phyloP scores from a whole-genome alignment of 1,140 invertebrate species.

The Elysia chlorotica region DNA sequence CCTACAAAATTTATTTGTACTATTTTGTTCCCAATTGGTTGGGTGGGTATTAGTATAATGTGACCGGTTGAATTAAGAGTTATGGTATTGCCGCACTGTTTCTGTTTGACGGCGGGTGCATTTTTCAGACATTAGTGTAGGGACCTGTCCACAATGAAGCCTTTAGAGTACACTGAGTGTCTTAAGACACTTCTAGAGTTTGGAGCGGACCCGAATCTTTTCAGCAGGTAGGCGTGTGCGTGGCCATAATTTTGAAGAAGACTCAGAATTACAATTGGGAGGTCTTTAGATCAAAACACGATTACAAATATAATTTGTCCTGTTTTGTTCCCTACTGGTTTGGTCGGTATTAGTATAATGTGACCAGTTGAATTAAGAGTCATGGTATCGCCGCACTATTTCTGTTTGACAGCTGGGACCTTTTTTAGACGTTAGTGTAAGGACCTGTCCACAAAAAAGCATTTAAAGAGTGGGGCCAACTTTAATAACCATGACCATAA shows the following conservation, averaged over 20 bases:
- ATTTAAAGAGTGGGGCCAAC: conserved; percentile 70
- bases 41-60: neutral
- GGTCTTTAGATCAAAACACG: neutral
- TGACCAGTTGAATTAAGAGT: too few species aligned
- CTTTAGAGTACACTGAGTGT: conserved; percentile 75
- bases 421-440: too few species aligned
- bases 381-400: too few species aligned
- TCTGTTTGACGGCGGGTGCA: too few species aligned
- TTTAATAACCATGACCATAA: conserved; percentile 75
- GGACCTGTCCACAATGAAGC: too few species aligned
- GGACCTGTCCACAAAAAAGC: too few species aligned
- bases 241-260: neutral
- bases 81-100: too few species aligned
- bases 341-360: neutral
- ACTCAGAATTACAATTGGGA: neutral
- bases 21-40: neutral
- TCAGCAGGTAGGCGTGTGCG: conserved; percentile 29
- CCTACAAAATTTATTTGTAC: too few species aligned
- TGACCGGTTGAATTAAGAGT: too few species aligned
- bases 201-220: conserved; percentile 84
- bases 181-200: conserved; percentile 81
- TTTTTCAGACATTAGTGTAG: too few species aligned
- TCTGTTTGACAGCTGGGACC: too few species aligned
- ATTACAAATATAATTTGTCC: neutral
- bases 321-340: neutral